These are phyloP conservation scores for Nycticryphes semicollaris DNA, from an alignment of 2,113 vertebrate species.

Conservation along the genomic window DNA sequence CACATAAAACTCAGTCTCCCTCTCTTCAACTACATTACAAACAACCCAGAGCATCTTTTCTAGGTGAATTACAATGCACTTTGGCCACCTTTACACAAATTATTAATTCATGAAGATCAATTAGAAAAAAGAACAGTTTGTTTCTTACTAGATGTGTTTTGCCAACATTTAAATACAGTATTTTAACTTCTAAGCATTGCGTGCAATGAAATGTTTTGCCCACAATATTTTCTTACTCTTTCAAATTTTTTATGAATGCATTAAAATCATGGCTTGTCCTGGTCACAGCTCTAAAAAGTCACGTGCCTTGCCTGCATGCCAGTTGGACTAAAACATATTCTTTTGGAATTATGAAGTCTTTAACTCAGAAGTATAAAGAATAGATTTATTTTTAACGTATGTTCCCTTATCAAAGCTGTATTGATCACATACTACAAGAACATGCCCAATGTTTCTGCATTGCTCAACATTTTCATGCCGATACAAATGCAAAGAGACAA, in stretches of 20 bases:
- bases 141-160: not conserved
- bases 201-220: not conserved
- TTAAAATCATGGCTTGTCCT: not conserved
- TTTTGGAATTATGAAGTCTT: not conserved
- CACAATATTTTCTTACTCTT: not conserved
- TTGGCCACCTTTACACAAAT: not conserved
- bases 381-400: not conserved
- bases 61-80: rapidly evolving
- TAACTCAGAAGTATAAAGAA: not conserved
- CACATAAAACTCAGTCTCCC: not conserved
- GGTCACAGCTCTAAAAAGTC: not conserved
- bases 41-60: not conserved
- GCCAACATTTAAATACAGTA: not conserved
- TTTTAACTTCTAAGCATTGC: not conserved
- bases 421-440: not conserved
- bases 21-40: not conserved
- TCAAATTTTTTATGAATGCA: not conserved
- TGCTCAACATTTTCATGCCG: not conserved
- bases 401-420: not conserved
- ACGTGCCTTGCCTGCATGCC: not conserved
- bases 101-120: not conserved
- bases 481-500: not conserved
- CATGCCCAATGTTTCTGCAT: not conserved
- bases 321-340: not conserved
- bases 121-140: not conserved